Evolutionary conservation across 2,797 vertebrate species (phyloP), one percentile per base, ranked within the genome.

Genomic region (Scleropages formosus): DNA sequence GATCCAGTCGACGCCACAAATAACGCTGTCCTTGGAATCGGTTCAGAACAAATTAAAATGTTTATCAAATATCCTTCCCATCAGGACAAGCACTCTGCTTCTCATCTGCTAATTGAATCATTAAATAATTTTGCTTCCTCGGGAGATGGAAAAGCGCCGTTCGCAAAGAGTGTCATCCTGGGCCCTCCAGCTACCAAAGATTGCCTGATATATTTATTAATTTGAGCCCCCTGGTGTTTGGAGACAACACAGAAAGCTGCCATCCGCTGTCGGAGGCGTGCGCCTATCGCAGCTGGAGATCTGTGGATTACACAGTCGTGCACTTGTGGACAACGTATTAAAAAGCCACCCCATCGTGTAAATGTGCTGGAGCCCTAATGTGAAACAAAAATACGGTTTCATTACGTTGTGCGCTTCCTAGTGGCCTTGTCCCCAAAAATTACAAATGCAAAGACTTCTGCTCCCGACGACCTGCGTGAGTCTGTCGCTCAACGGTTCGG

Each of bases 201-300:
- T 95, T 96, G 95, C 95, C 95, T 96, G 93, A 97, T 95, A 95
- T 96, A 95, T 97, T 97, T 96, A 97, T 98, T 96, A 96, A 92
- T 89, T 89, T 87, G 79, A 93, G 91, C 64, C 63, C 90, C 91
- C 91, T 91, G 82, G 92, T 91, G 89, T 92, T 92, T 93, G 92
- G 91, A 94, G 92, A 91, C 88, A 91, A 90, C 90, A 92, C 92
- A 93, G 92, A 93, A 92, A 95, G 92, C 91, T 92, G 93, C 93
- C 93, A 91, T 90, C 88, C 84, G 87, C 84, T 86, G 92, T 91
- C 87, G 89, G 88, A 91, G 86, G 80, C 90, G 91, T 94, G 92
- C 90, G 92, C 90, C 93, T 91, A 86, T 93, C 93, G 92, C 94
- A 93, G 93, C 90, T 92, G 93, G 93, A 93, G 89, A 93, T 89